Conservation (phyloP, 2,888 invertebrate genomes). For the Hyposoter didymator region DNA sequence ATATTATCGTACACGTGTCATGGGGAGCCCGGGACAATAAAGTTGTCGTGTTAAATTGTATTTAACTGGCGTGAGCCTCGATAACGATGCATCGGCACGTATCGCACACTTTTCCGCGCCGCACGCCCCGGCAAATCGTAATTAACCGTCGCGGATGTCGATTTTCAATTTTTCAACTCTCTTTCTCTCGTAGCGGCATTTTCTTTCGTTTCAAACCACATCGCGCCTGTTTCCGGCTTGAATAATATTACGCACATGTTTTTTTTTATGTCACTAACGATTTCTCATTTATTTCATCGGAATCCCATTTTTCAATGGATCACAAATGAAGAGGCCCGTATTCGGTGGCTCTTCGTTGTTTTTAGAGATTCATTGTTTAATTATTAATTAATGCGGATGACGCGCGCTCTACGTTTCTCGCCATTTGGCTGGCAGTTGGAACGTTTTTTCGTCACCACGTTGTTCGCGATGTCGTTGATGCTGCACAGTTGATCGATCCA, state of each 20-base stretch:
- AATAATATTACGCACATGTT: not conserved
- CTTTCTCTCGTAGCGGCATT: constrained; percentile 3
- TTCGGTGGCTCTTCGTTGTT: not conserved
- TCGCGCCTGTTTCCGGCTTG: not conserved
- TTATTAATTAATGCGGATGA: not conserved
- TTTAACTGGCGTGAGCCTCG: constrained; percentile 45
- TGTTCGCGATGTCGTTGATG: not conserved
- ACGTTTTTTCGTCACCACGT: not conserved
- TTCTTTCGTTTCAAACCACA: not conserved
- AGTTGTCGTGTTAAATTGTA: constrained; percentile 37
- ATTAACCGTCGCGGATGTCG: constrained; percentile 1
- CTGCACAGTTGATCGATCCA: not conserved
- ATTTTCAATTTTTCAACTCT: not conserved
- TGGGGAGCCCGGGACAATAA: constrained; percentile 28
- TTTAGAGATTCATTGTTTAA: not conserved
- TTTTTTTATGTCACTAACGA: not conserved
- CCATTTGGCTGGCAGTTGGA: not conserved
- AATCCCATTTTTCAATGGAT: not conserved
- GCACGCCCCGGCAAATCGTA: constrained; percentile 2
- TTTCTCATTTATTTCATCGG: not conserved
- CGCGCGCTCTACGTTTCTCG: not conserved
- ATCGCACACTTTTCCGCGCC: constrained; percentile 53
- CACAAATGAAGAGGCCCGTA: not conserved
- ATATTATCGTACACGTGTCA: constrained; percentile 65
- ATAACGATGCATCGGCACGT: constrained; percentile 73